Conservation (phyloP, 2,888 invertebrate genomes). For the Drosophila paracracens region DNA sequence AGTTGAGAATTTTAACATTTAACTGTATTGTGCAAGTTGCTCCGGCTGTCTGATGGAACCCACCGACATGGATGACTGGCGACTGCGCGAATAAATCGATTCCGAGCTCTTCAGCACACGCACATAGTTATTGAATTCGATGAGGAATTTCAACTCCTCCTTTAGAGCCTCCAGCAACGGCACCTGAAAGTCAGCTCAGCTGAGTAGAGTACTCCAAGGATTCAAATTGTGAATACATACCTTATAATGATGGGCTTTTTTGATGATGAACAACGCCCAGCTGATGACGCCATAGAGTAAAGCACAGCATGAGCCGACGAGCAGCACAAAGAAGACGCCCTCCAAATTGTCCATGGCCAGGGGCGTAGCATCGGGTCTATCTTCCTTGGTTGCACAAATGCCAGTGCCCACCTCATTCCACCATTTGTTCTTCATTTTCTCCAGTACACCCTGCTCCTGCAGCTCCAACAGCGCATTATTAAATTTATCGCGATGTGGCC, state of each 20-base stretch:
- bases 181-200: conserved; percentile 85
- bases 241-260: conserved; percentile 78
- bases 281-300: conserved; percentile 80
- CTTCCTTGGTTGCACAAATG: conserved; percentile 86
- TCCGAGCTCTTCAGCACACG: conserved; percentile 88
- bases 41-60: conserved; percentile 69
- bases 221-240: conserved; percentile 55
- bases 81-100: conserved; percentile 82
- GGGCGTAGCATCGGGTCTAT: conserved; percentile 83
- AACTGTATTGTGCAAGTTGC: conserved; percentile 32
- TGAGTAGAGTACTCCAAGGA: neutral
- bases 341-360: conserved; percentile 88
- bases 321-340: conserved; percentile 88
- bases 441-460: conserved; percentile 93
- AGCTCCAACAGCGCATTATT: conserved; percentile 92
- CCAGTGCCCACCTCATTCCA: conserved; percentile 94
- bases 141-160: conserved; percentile 90
- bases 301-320: conserved; percentile 85
- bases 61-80: conserved; percentile 81
- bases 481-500: conserved; percentile 89
- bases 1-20: conserved; percentile 30
- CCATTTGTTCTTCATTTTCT: conserved; percentile 93
- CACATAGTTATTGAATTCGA: conserved; percentile 89
- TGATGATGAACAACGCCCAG: conserved; percentile 79
- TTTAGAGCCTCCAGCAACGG: conserved; percentile 88